Conservation (phyloP, 2,113 vertebrate species). For the Corythaixoides concolor region DNA sequence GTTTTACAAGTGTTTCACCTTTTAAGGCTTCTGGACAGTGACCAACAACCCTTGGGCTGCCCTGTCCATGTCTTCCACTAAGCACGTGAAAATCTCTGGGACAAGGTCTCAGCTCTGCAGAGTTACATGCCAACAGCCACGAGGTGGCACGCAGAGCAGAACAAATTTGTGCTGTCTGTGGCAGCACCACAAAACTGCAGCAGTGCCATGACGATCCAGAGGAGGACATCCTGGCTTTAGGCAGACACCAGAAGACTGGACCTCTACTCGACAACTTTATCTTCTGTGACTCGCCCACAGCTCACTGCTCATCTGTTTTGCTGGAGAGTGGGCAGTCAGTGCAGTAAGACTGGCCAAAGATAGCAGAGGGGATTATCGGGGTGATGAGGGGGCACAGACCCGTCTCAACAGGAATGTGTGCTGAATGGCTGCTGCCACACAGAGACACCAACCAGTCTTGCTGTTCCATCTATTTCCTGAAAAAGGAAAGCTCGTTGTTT, state of each 20-base stretch:
- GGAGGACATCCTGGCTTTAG: background rate
- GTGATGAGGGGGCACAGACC: background rate
- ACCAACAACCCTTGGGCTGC: background rate
- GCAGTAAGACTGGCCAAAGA: background rate
- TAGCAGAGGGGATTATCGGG: background rate
- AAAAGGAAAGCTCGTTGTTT: background rate
- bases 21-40: background rate
- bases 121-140: background rate
- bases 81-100: background rate
- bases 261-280: background rate
- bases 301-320: background rate
- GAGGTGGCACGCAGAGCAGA: background rate
- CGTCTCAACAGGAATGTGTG: accelerated
- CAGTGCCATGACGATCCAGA: background rate
- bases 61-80: background rate
- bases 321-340: background rate
- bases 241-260: background rate
- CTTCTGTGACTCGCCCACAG: background rate
- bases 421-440: background rate
- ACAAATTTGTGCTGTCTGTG: background rate
- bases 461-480: background rate
- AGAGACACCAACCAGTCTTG: background rate
- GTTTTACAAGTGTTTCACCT: background rate
- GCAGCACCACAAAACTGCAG: background rate
- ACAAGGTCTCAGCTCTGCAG: background rate